Evolutionary conservation across 53 echinoderm and acorn worm genomes (phyloP), one percentile per base, ranked within the genome.

Genomic region (Echinometra lucunter): DNA sequence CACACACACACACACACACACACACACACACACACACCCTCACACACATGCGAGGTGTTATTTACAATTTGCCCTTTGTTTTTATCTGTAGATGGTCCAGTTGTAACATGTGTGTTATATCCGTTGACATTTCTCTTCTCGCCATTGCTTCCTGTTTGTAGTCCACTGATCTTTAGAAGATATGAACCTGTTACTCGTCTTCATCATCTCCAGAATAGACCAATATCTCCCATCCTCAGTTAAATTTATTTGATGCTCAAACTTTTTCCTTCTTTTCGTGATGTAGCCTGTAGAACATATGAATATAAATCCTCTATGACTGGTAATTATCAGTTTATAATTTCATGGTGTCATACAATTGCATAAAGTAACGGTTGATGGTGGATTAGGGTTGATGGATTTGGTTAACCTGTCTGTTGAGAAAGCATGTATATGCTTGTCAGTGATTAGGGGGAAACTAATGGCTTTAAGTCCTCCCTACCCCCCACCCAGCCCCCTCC

Each of bases 11-110:
- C 88, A 55, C 34, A 1, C n/a, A 32, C 55, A 2, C 56, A 23
- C 35, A 37, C 60, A 58, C 58, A 58, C 89, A 58, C 88, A 89
- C 37, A 89, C 89, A 89, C 35, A 89, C 57, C 57, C 89, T 44
- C 44, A 44, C 44, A 45, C 16, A 25, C 49, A 9, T 42, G 85
- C 27, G n/a, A 28, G 17, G 49, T 85, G 10, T 85, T 85, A 21
- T 81, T 81, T 81, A 85, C 53, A 49, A 85, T 85, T 85, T 47
- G 5, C 49, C 25, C 47, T 85, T 28, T 85, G 49, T 85, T 85
- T 47, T 49, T n/a, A 13, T 85, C 49, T 85, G 49, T 27, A 13
- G n/a, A 8, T 85, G 47, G 85, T 47, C 85, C 47, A 49, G n/a
- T 47, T 85, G 15, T 49, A 10, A 4, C 45, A 45, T 47, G 85